phyloP scores from a whole-genome alignment of 2,888 invertebrate genomes.

The Griposia aprilina region DNA sequence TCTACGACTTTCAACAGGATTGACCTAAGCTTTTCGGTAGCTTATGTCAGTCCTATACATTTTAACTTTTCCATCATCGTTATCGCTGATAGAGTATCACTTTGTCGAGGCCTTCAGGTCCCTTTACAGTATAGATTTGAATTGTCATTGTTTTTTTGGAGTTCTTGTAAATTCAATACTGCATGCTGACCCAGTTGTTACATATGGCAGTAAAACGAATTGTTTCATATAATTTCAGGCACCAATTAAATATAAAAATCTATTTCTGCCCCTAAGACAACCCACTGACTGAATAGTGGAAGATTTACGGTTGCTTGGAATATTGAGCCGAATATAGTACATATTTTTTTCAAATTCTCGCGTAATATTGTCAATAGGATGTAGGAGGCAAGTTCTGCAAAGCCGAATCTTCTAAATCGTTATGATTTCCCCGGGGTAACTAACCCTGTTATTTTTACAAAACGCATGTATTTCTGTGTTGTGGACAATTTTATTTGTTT shows the following conservation, averaged over 20 bases:
- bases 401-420: slow-evolving; percentile 68
- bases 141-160: not conserved
- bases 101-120: no score
- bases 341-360: slow-evolving; percentile 36
- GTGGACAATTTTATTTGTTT: slow-evolving; percentile 42
- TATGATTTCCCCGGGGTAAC: slow-evolving; percentile 74
- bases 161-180: not conserved
- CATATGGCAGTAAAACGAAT: not conserved
- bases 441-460: slow-evolving; percentile 63
- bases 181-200: not conserved
- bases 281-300: not conserved
- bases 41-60: no score
- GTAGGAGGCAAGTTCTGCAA: slow-evolving; percentile 51
- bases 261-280: not conserved
- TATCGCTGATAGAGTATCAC: no score
- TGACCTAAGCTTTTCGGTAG: no score
- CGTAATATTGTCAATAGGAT: slow-evolving; percentile 41
- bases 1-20: no score
- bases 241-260: not conserved
- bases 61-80: no score
- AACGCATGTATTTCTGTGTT: slow-evolving; percentile 52
- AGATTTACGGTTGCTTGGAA: slow-evolving; percentile 7
- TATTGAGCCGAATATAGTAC: slow-evolving; percentile 4
- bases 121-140: not conserved
- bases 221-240: not conserved